Conservation (phyloP, 2,113 vertebrate genomes). For the Bettongia penicillata region DNA sequence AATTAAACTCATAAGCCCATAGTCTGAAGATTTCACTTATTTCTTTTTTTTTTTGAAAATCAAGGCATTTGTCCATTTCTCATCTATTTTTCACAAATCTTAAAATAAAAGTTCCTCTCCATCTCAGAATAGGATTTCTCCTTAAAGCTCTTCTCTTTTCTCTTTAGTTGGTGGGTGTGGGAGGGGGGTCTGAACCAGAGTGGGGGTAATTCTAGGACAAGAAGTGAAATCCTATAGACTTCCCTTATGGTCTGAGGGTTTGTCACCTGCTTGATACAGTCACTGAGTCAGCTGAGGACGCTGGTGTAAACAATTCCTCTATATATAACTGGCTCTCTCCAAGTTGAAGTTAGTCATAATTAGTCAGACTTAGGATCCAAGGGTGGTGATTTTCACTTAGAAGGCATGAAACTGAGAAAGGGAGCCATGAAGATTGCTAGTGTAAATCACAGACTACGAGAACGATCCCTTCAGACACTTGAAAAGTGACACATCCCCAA, state of each 20-base stretch:
- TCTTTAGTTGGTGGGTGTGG: not conserved
- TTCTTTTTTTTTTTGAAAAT: not conserved
- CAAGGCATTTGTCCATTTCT: not conserved
- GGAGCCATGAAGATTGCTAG: not conserved
- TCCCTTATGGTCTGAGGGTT: not conserved
- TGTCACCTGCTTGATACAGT: not conserved
- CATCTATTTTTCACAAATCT: not conserved
- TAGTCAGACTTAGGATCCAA: not conserved
- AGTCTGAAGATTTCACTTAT: not conserved
- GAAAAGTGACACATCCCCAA: not conserved
- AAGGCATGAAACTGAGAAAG: not conserved
- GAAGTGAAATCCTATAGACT: not conserved
- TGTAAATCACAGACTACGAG: not conserved
- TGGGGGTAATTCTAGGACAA: not conserved
- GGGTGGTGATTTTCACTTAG: not conserved
- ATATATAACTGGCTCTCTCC: not conserved
- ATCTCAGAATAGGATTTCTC: not conserved
- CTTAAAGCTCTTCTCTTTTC: not conserved
- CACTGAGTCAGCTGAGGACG: not conserved
- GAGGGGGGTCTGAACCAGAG: not conserved
- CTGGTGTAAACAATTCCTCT: not conserved
- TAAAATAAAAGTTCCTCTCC: not conserved
- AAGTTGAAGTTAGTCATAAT: constrained; percentile 1
- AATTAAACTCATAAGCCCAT: not conserved
- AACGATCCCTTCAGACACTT: not conserved